These are phyloP conservation scores for Rhinichthys klamathensis DNA, from an alignment of 2,113 vertebrate species.

Conservation along the genomic window DNA sequence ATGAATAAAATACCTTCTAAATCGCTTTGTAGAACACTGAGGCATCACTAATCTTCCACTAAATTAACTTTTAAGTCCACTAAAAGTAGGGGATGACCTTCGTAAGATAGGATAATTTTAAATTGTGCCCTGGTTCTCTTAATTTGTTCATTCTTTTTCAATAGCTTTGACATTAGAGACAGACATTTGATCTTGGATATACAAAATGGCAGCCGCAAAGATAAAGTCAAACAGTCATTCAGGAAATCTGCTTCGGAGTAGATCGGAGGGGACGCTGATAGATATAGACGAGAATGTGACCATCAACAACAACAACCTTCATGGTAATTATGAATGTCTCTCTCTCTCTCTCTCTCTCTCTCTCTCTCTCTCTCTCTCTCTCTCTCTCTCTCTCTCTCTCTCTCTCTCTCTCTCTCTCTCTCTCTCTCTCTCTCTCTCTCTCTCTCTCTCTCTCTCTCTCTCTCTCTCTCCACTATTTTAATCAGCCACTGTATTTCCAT, in stretches of 20 bases:
- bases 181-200: slow-evolving; percentile 69
- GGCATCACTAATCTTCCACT: too few species aligned
- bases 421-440: neutral
- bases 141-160: neutral
- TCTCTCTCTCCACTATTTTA: neutral
- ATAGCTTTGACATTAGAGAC: slow-evolving; percentile 12
- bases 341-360: neutral
- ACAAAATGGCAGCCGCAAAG: slow-evolving; percentile 80
- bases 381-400: neutral
- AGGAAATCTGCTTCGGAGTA: slow-evolving; percentile 80
- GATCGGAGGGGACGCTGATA: slow-evolving; percentile 87
- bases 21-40: too few species aligned
- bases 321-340: slow-evolving; percentile 66
- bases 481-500: neutral
- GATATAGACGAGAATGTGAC: slow-evolving; percentile 76
- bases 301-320: slow-evolving; percentile 69
- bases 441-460: too few species aligned
- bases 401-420: neutral
- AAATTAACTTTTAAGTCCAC: too few species aligned
- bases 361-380: too few species aligned
- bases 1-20: too few species aligned
- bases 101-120: too few species aligned
- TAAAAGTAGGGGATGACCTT: too few species aligned
- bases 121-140: too few species aligned
- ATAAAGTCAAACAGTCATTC: slow-evolving; percentile 67